Conservation (phyloP, 2,113 vertebrate genomes). For the Cervus canadensis region DNA sequence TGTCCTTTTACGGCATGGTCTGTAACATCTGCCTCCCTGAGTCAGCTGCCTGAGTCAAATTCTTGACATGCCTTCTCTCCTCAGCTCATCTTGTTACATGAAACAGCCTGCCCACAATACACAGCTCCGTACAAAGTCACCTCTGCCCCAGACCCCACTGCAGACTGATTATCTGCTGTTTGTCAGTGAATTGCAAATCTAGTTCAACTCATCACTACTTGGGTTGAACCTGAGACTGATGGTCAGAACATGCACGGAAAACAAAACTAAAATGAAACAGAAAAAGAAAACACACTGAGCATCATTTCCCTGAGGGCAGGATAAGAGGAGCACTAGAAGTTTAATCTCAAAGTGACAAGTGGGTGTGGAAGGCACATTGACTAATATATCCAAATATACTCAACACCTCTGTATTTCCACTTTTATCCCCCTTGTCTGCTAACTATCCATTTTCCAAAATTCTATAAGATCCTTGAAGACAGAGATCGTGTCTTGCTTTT, state of each 20-base stretch:
- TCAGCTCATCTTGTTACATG: not conserved
- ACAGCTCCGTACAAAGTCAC: not conserved
- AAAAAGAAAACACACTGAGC: not conserved
- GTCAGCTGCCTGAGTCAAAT: not conserved
- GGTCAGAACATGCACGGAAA: not conserved
- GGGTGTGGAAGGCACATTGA: not conserved
- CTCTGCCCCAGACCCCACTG: not conserved
- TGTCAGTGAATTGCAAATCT: not conserved
- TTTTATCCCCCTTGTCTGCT: not conserved
- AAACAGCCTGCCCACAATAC: not conserved
- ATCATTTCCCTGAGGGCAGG: not conserved
- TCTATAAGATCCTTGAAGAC: not conserved
- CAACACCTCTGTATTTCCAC: not conserved
- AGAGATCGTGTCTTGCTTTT: not conserved
- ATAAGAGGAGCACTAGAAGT: not conserved
- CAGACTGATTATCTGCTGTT: not conserved
- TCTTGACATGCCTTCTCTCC: not conserved
- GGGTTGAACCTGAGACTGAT: not conserved
- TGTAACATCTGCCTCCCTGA: not conserved
- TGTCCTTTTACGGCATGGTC: not conserved
- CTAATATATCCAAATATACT: not conserved
- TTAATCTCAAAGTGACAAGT: not conserved
- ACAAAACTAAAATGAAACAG: not conserved
- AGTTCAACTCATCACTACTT: not conserved
- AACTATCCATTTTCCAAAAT: not conserved